Conservation (phyloP, 2,113 vertebrate species). For the Tachuris rubrigastra region DNA sequence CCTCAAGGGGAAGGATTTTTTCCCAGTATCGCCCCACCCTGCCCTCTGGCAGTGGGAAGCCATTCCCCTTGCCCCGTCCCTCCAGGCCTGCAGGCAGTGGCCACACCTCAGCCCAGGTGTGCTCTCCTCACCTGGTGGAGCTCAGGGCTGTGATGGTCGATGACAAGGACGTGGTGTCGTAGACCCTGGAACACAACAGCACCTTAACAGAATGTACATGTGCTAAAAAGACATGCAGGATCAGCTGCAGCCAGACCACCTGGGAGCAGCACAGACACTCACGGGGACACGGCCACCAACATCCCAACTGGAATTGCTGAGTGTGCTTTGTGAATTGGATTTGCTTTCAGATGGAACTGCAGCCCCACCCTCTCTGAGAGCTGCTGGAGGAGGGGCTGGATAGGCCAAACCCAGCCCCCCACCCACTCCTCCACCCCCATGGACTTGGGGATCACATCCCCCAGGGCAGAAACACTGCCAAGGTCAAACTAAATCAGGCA, state of each 20-base stretch:
- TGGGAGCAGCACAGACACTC: rapidly evolving
- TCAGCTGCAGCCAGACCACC: neutral
- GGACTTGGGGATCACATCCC: neutral
- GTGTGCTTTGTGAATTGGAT: neutral
- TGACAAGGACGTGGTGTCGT: slow-evolving; percentile 77
- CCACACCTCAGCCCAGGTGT: rapidly evolving
- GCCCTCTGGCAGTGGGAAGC: neutral
- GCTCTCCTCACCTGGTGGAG: slow-evolving; percentile 72
- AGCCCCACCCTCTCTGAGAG: neutral
- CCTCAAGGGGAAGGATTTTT: neutral
- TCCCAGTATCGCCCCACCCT: too few relatives aligned
- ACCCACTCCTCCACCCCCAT: neutral
- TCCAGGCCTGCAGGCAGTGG: neutral
- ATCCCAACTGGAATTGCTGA: neutral
- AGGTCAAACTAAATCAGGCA: too few relatives aligned
- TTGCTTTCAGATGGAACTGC: neutral
- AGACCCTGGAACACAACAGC: slow-evolving; percentile 73
- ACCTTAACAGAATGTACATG: rapidly evolving
- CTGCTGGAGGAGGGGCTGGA: neutral
- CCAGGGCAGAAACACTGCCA: neutral
- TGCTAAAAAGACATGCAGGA: too few relatives aligned
- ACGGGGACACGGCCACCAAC: too few relatives aligned
- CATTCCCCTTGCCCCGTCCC: neutral
- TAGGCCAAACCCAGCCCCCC: neutral
- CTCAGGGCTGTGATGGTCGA: slow-evolving; percentile 47